Evolutionary conservation across 2,113 vertebrate genomes (phyloP), one percentile per base, ranked within the genome.

Genomic region (Gobius niger): DNA sequence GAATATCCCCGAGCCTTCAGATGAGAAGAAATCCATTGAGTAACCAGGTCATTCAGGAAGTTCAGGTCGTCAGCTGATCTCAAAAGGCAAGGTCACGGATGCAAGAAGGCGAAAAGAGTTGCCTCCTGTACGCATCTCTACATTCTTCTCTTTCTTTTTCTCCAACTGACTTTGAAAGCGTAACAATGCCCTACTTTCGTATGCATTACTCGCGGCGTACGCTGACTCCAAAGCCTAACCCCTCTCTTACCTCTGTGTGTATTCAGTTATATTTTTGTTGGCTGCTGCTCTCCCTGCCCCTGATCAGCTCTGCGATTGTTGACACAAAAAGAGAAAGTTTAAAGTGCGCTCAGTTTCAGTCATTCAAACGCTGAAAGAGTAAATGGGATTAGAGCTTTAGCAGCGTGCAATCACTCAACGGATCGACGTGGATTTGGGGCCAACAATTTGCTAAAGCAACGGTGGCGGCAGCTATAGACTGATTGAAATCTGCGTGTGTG

Each of bases 321-420:
- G 7, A 6, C 63, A 19, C 44, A 67, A 44, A 24, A 18, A 41
- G 63, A n/a, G 63, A 15, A 71, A 77, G 42, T 61, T 54, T 68
- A 49, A 53, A 65, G 63, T 75, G 19, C 72, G 78, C 60, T 82
- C 64, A 67, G 81, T 83, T 76, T 73, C 54, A 68, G 77, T 15
- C 71, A 71, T 72, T 72, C 59, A 46, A 65, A 61, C 44, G 34
- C 82, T 69, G 63, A 65, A n/a, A 63, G 70, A 68, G 72, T 85
- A 89, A 78, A 86, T 67, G 46, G 78, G 76, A 83, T 87, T 75
- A 85, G 75, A 85, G 70, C 69, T 82, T 84, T 73, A 15, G 16
- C 63, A 67, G 67, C 67, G 67, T 75, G 83, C 81, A 88, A 89
- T 90, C 88, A 91, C 88, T 89, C 86, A 86, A 78, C 44, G 68